A percentile compares a stretch with the other conserved stretches of the same genome.
Conservation (phyloP, 2,888 invertebrate species). For the Heliconius aoede region DNA sequence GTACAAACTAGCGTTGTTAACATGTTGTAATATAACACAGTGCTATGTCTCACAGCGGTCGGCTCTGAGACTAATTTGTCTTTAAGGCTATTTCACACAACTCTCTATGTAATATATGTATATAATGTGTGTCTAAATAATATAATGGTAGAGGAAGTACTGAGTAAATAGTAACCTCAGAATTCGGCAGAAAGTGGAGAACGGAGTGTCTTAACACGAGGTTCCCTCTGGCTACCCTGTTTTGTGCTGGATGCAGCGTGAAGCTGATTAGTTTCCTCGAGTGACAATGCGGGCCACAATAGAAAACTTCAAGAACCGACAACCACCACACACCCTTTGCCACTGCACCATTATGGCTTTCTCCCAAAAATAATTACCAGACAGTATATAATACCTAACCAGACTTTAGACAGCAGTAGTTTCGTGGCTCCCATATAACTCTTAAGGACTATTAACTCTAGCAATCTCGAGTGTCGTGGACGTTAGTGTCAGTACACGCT, state of each 20-base stretch:
- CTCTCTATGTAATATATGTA: background rate
- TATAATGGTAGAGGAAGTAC: background rate
- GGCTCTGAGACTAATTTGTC: conserved; percentile 38
- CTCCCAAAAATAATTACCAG: too few species aligned
- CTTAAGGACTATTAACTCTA: conserved; percentile 47
- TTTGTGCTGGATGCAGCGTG: too few species aligned
- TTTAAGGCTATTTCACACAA: conserved; percentile 21
- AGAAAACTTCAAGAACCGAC: too few species aligned
- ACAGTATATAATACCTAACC: background rate
- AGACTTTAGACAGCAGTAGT: conserved; percentile 27
- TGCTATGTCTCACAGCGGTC: conserved; percentile 33
- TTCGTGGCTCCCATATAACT: conserved; percentile 43
- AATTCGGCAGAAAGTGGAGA: too few species aligned
- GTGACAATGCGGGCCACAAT: too few species aligned
- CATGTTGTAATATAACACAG: conserved; percentile 27
- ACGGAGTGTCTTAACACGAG: too few species aligned
- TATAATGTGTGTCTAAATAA: background rate
- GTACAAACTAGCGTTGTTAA: conserved; percentile 18
- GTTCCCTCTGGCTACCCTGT: too few species aligned
- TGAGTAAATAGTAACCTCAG: background rate
- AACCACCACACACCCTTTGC: too few species aligned
- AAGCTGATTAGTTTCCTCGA: too few species aligned
- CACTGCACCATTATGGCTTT: too few species aligned
- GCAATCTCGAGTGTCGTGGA: conserved; percentile 47
- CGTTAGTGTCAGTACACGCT: conserved; percentile 47